A percentile compares a stretch with the other conserved stretches of the same genome.
These are phyloP conservation scores for Ennomos quercinarius DNA, from an alignment of 2,888 invertebrate genomes.

Conservation along the genomic window DNA sequence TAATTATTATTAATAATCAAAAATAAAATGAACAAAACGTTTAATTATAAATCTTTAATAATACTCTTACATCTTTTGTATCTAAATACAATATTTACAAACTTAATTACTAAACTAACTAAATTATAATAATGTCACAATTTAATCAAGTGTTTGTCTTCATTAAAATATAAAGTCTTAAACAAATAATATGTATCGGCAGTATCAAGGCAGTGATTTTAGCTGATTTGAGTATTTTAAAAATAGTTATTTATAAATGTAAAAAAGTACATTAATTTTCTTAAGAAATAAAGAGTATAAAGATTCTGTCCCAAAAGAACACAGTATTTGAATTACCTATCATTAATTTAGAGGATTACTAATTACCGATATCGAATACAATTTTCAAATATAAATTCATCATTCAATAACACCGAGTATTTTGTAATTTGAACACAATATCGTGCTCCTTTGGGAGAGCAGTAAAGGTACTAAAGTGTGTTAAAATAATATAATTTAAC, in stretches of 20 bases:
- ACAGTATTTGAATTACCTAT: conserved; percentile 50
- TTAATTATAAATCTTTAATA: conserved; percentile 73
- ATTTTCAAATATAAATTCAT: background rate
- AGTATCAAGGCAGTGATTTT: conserved; percentile 63
- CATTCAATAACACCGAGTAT: background rate
- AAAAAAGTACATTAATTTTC: conserved; percentile 52
- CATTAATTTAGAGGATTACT: background rate
- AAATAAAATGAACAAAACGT: conserved; percentile 6
- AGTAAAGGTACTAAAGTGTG: conserved; percentile 44
- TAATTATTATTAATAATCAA: too few relatives aligned
- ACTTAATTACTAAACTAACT: conserved; percentile 63
- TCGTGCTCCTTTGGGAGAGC: conserved; percentile 74
- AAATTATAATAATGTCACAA: conserved; percentile 64
- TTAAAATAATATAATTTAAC: conserved; percentile 60
- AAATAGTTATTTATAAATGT: conserved; percentile 34
- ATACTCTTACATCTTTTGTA: conserved; percentile 80
- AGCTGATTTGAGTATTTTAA: conserved; percentile 72
- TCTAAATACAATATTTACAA: conserved; percentile 85
- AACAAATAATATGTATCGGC: conserved; percentile 46
- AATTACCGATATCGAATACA: background rate
- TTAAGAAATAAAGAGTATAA: conserved; percentile 45
- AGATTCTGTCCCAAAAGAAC: conserved; percentile 69
- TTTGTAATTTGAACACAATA: conserved; percentile 24
- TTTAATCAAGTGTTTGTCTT: conserved; percentile 48
- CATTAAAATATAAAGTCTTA: conserved; percentile 40